phyloP scores from a whole-genome alignment of 2,888 invertebrate genomes.

The Tiphia femorata region DNA sequence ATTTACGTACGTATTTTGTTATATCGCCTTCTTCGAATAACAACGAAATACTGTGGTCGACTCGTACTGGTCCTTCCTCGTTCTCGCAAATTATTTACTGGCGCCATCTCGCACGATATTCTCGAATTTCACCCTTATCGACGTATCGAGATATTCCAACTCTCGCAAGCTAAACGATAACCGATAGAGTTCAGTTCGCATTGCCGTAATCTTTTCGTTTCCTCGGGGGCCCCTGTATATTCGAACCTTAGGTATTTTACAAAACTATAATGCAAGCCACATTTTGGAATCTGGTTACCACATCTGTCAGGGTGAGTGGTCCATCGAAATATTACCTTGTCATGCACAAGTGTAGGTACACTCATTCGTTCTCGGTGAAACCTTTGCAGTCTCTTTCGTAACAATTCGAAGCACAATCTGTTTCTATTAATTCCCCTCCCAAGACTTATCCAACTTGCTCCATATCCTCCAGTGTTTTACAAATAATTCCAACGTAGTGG shows the following conservation, averaged over 20 bases:
- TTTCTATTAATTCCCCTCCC: not conserved
- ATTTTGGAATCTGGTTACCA: constrained; percentile 68
- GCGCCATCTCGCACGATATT: constrained; percentile 28
- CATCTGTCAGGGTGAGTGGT: constrained; percentile 68
- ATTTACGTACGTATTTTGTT: too few relatives aligned
- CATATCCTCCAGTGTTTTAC: too few relatives aligned
- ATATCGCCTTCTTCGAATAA: too few relatives aligned
- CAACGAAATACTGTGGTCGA: too few relatives aligned
- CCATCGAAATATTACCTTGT: not conserved
- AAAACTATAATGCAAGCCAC: constrained; percentile 69
- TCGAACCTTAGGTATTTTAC: too few relatives aligned
- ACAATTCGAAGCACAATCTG: constrained; percentile 38
- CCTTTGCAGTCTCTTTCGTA: constrained; percentile 35
- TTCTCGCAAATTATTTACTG: not conserved
- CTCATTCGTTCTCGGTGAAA: not conserved
- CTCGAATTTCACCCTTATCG: not conserved
- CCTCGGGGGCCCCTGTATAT: constrained; percentile 11
- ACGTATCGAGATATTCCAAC: constrained; percentile 20
- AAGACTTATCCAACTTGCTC: too few relatives aligned
- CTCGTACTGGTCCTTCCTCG: not conserved
- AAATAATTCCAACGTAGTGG: too few relatives aligned
- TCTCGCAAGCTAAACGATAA: constrained; percentile 28
- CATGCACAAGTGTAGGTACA: not conserved
- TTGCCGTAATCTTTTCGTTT: constrained; percentile 24
- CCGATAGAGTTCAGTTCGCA: constrained; percentile 31